phyloP scores from a whole-genome alignment of 2,113 vertebrate species.

The Cottus gobio region DNA sequence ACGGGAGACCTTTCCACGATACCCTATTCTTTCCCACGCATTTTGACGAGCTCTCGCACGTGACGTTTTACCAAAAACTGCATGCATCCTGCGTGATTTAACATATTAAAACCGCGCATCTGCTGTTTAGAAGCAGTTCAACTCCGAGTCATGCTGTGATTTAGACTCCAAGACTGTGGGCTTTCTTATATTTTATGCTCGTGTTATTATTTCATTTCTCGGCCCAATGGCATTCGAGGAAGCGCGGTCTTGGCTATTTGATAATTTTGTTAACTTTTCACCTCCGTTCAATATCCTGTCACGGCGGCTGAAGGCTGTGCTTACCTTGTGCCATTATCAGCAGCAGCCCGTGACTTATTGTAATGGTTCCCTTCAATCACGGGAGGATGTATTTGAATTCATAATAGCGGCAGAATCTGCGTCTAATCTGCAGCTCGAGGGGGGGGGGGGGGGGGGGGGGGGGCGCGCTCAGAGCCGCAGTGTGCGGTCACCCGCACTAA shows the following conservation, averaged over 20 bases:
- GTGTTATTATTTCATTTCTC: constrained; percentile 43
- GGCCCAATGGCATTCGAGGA: constrained; percentile 45
- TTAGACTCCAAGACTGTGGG: neutral
- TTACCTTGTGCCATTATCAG: constrained; percentile 70
- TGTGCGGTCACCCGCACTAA: constrained; percentile 70
- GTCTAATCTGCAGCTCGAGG: constrained; percentile 71
- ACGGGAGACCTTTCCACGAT: constrained; percentile 2
- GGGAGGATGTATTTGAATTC: constrained; percentile 76
- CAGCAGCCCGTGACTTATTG: constrained; percentile 77
- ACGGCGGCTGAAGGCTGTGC: constrained; percentile 62
- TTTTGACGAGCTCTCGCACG: too few species aligned
- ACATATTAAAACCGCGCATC: neutral
- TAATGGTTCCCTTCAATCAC: constrained; percentile 81
- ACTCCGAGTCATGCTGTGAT: neutral
- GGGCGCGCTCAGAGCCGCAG: constrained; percentile 45
- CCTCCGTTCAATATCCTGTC: constrained; percentile 75
- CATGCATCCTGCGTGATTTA: neutral
- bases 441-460: constrained; percentile 39
- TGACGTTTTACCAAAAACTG: too few species aligned
- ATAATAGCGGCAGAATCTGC: constrained; percentile 77
- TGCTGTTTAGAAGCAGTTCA: constrained; percentile 6
- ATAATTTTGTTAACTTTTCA: constrained; percentile 80
- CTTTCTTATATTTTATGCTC: neutral
- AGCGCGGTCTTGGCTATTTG: constrained; percentile 55
- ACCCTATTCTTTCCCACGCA: neutral